A percentile compares a stretch with the other conserved stretches of the same genome.
Conservation (phyloP, 2,888 invertebrate genomes). For the Drosophila yooni region DNA sequence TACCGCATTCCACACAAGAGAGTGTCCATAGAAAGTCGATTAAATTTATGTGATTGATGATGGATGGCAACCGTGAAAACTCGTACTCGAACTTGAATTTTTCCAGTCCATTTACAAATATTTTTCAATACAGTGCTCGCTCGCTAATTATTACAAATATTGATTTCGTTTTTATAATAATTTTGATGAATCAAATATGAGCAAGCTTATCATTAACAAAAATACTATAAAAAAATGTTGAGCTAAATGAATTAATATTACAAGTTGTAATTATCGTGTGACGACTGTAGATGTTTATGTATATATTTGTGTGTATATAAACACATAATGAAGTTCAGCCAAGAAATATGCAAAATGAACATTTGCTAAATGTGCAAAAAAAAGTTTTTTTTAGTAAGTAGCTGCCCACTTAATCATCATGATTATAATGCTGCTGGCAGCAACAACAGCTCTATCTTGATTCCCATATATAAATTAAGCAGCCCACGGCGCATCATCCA, state of each 20-base stretch:
- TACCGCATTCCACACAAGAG: slow-evolving; percentile 28
- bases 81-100: slow-evolving; percentile 23
- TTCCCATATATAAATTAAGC: slow-evolving; percentile 36
- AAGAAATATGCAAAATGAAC: slow-evolving; percentile 15
- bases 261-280: neutral
- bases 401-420: slow-evolving; percentile 38
- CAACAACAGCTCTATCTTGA: slow-evolving; percentile 17
- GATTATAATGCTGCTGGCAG: slow-evolving; percentile 1
- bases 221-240: neutral
- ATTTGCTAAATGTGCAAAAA: slow-evolving; percentile 24
- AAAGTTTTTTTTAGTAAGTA: neutral
- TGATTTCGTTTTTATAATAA: neutral
- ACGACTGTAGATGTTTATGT: neutral
- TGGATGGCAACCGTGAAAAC: slow-evolving; percentile 22
- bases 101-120: slow-evolving; percentile 9
- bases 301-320: neutral
- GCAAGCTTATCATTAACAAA: neutral
- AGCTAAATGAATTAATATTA: neutral
- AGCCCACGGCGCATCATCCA: slow-evolving; percentile 26
- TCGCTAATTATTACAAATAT: neutral
- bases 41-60: slow-evolving; percentile 29
- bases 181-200: neutral
- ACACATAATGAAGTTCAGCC: slow-evolving; percentile 3
- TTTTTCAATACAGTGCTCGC: neutral
- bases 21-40: slow-evolving; percentile 42